Base-by-base conservation (phyloP, 2,888 invertebrate genomes). In the Rhimphoctona megacephalus region DNA sequence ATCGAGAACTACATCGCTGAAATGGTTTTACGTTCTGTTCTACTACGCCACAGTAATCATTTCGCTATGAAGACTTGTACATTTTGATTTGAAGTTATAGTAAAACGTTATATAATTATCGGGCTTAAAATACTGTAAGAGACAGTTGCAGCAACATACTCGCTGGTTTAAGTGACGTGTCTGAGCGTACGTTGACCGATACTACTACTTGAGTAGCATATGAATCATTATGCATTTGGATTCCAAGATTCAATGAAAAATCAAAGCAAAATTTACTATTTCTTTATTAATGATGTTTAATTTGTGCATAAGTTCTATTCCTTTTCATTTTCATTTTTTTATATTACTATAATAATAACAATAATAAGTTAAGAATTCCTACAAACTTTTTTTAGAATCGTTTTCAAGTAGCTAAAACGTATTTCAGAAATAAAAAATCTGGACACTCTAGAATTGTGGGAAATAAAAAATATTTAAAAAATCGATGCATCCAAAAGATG, bases 1-100 rank as follows among this genome's bases (percentile, higher is more conserved):
- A 81, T 74, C n/a, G 30, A 81, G 54, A 73, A 73, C 22, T 66
- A 57, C 52, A 81, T 64, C 25, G 74, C 66, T 52, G 64, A 54
- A 74, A 74, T 43, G 54, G 52, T 74, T 69, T 74, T 74, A 81
- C 57, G 67, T 54, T 74, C 33, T 25, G 67, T 76, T 19, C 67
- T 67, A 81, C 72, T 25, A 81, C 36, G 25, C 61, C 4, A 33
- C 19, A 17, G 39, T 17, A 25, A 64, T 57, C 43, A 39, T 67
- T 67, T 17, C 61, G 22, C 22, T n/a, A 19, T n/a, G n/a, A 17
- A 43, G 43, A 57, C 74, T 33, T 54, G 43, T 43, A 22, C 17
- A 39, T 52, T 17, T 33, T 39, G 22, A 54, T 52, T 33, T 33
- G 22, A 22, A 25, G 25, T 25, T 43, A 49, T 46, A 17, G 22